These are phyloP conservation scores for Sebastes elongatus DNA, from an alignment of 2,797 vertebrate genomes.

Conservation along the genomic window DNA sequence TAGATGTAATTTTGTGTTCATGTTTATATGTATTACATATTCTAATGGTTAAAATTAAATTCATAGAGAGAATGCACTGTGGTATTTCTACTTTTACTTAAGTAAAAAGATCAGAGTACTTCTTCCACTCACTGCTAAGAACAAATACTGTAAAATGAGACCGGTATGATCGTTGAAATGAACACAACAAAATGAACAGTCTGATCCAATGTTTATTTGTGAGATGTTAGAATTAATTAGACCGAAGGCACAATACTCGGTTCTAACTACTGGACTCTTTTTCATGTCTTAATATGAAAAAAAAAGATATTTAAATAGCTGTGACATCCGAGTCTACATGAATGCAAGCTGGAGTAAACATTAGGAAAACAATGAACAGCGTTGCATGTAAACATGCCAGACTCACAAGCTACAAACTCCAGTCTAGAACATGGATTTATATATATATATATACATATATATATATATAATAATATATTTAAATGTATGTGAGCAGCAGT, in stretches of 20 bases:
- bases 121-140: background rate
- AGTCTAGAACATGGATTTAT: background rate
- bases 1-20: too few species aligned
- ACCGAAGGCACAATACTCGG: slow-evolving; percentile 59
- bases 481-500: slow-evolving; percentile 28
- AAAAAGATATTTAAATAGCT: slow-evolving; percentile 14
- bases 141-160: background rate
- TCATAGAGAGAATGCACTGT: too few species aligned
- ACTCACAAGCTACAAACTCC: slow-evolving; percentile 12
- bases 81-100: background rate
- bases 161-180: background rate
- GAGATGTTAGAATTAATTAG: slow-evolving; percentile 22
- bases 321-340: background rate
- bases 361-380: slow-evolving; percentile 1
- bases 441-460: background rate
- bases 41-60: too few species aligned
- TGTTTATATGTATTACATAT: too few species aligned
- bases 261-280: slow-evolving; percentile 1
- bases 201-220: slow-evolving; percentile 54
- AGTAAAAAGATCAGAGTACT: background rate
- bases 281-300: background rate
- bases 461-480: background rate
- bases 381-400: slow-evolving; percentile 53
- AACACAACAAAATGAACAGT: slow-evolving; percentile 18
- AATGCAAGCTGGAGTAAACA: slow-evolving; percentile 34